Evolutionary conservation across 2,888 invertebrate genomes (phyloP).

Genomic region (Stenichneumon culpator): DNA sequence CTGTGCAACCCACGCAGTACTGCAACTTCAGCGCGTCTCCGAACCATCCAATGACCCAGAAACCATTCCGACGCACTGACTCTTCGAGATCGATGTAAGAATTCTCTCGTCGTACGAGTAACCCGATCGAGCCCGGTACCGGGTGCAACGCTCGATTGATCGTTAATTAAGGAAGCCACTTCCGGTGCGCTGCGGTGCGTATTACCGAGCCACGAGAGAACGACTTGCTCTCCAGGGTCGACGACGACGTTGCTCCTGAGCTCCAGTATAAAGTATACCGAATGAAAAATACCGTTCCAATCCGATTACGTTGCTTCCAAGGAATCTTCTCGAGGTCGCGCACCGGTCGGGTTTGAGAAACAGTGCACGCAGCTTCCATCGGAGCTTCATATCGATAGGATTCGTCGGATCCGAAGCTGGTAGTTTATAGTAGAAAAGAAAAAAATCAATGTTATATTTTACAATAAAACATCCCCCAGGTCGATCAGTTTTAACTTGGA

Average conservation of each 20-base stretch:
- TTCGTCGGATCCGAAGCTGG: not conserved
- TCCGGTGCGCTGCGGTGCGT: not conserved
- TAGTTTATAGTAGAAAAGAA: not conserved
- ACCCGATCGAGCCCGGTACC: not conserved
- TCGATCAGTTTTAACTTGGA: not conserved
- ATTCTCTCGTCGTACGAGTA: not conserved
- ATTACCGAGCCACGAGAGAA: not conserved
- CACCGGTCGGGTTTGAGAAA: slow-evolving; percentile 23
- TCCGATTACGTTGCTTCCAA: slow-evolving; percentile 67
- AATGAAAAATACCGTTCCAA: slow-evolving; percentile 56
- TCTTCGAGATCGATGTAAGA: not conserved
- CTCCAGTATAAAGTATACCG: slow-evolving; percentile 41
- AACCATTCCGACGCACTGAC: not conserved
- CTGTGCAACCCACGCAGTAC: slow-evolving; percentile 53
- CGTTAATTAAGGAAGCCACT: not conserved
- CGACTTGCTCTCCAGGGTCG: not conserved
- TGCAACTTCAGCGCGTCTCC: not conserved
- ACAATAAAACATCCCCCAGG: not conserved
- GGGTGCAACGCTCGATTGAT: not conserved
- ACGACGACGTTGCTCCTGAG: not conserved
- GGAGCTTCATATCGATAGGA: slow-evolving; percentile 23
- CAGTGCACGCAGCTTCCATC: not conserved
- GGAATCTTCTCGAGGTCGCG: slow-evolving; percentile 45
- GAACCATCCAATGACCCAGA: slow-evolving; percentile 43
- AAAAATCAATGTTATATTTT: not conserved